These are phyloP conservation scores for Himalopsyche tibetana DNA, from an alignment of 2,888 invertebrate genomes.

Conservation along the genomic window DNA sequence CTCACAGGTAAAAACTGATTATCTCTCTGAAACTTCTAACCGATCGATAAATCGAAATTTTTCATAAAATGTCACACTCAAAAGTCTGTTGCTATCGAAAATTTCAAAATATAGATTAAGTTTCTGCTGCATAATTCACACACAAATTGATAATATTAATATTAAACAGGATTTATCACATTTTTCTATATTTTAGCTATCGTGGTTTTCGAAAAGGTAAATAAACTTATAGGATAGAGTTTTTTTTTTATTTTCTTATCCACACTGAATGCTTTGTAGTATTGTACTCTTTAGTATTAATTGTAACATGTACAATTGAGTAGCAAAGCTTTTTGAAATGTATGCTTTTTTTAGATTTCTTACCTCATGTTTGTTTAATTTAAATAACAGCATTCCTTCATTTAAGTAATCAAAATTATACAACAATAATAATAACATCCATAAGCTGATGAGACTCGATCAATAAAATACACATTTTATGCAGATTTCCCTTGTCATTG, in stretches of 20 bases:
- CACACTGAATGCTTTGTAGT: not conserved
- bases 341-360: not conserved
- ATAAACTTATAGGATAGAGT: not conserved
- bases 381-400: too few species aligned
- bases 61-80: too few species aligned
- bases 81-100: too few species aligned
- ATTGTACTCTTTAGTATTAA: not conserved
- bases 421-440: too few species aligned
- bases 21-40: not conserved
- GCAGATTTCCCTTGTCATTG: too few species aligned
- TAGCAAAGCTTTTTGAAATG: not conserved
- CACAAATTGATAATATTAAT: not conserved
- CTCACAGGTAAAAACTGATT: conserved; percentile 67
- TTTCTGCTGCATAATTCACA: not conserved
- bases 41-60: too few species aligned
- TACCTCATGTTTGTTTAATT: not conserved
- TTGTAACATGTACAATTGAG: not conserved
- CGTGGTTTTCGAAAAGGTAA: conserved; percentile 37
- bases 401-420: too few species aligned
- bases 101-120: too few species aligned
- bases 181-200: conserved; percentile 14
- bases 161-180: not conserved
- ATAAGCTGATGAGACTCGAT: too few species aligned
- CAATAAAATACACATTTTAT: too few species aligned
- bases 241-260: conserved; percentile 47